Evolutionary conservation across 2,113 vertebrate species (phyloP).

Genomic region (Nannospalax galili): DNA sequence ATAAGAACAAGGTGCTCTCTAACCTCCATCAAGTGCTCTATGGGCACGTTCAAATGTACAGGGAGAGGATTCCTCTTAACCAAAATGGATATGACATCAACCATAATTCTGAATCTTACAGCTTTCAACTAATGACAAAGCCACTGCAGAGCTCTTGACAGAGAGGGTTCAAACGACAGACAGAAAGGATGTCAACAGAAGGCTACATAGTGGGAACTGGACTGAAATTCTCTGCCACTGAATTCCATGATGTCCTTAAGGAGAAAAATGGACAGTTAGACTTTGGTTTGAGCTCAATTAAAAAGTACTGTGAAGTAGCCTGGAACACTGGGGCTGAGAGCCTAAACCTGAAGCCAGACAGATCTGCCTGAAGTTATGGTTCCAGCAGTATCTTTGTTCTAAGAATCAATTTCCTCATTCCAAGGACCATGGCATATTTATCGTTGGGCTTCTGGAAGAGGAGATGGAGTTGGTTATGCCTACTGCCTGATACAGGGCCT

Average conservation of each 20-base stretch:
- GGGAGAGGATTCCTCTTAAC: not conserved
- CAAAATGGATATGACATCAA: not conserved
- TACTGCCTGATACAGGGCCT: not conserved
- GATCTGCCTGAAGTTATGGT: not conserved
- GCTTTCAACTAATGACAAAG: not conserved
- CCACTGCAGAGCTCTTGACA: not conserved
- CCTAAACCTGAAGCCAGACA: not conserved
- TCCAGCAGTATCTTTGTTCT: not conserved
- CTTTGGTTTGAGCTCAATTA: not conserved
- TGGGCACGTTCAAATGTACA: not conserved
- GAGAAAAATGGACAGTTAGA: no score
- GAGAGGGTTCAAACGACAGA: not conserved
- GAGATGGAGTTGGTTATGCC: not conserved
- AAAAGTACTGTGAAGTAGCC: not conserved
- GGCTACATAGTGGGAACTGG: not conserved
- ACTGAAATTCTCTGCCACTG: not conserved
- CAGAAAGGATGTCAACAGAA: not conserved
- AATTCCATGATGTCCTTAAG: not conserved
- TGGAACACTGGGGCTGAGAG: not conserved
- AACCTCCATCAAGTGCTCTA: not conserved
- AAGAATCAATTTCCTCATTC: not conserved
- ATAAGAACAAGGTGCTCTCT: not conserved
- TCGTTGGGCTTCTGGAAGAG: not conserved
- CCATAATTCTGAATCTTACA: not conserved
- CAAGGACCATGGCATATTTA: not conserved